phyloP scores from a whole-genome alignment of 1,140 invertebrate genomes.

The Hermetia illucens region DNA sequence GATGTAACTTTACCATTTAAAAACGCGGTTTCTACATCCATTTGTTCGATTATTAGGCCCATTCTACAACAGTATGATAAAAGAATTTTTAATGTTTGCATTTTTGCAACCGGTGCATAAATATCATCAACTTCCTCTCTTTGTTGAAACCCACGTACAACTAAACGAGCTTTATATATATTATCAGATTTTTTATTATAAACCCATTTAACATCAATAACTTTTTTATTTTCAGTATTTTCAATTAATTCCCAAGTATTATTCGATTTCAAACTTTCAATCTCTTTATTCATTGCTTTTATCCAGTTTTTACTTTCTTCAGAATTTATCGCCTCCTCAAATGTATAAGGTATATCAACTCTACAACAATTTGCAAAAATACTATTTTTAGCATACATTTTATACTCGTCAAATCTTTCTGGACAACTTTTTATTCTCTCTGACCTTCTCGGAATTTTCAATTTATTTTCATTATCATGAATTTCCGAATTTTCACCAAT shows the following conservation, averaged over 20 bases:
- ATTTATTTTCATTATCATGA: too few relatives aligned
- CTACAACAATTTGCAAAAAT: constrained; percentile 23
- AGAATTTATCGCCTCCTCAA: constrained; percentile 18
- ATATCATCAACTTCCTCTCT: constrained; percentile 11
- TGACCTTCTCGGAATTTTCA: too few relatives aligned
- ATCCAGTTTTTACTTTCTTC: constrained; percentile 17
- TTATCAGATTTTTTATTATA: constrained; percentile 13
- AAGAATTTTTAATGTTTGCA: constrained; percentile 23
- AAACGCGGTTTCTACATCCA: constrained; percentile 27
- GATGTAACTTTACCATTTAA: constrained; percentile 30
- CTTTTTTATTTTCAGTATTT: constrained; percentile 15
- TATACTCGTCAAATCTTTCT: too few relatives aligned
- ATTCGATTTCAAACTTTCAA: constrained; percentile 20
- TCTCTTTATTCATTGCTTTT: constrained; percentile 25
- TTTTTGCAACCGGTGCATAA: constrained; percentile 12
- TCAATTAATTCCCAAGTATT: constrained; percentile 26
- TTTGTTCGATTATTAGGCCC: constrained; percentile 14
- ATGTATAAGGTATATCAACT: constrained; percentile 15
- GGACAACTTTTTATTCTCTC: too few relatives aligned
- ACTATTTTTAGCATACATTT: constrained; percentile 16
- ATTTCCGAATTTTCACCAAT: too few relatives aligned
- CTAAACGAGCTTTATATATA: constrained; percentile 14
- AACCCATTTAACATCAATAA: constrained; percentile 22
- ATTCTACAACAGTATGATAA: constrained; percentile 19
- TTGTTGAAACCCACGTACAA: constrained; percentile 26